A percentile compares a stretch with the other conserved stretches of the same genome.
Conservation (phyloP, 2,888 invertebrate genomes). For the Sclerodermus sp. region DNA sequence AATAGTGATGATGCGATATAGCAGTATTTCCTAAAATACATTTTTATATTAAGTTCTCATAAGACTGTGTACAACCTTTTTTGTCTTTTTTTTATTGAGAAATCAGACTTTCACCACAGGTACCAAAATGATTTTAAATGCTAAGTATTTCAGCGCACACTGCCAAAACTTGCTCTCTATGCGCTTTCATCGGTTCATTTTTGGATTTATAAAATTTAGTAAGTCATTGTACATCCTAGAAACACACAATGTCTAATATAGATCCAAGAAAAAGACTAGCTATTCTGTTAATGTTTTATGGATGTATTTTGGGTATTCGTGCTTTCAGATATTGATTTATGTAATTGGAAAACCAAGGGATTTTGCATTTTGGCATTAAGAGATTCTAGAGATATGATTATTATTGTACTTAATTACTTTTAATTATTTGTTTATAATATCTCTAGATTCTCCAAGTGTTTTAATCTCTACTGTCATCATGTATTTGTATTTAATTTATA, state of each 20-base stretch:
- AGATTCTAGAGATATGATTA: too few relatives aligned
- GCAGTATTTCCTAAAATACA: constrained; percentile 24
- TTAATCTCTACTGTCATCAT: constrained; percentile 35
- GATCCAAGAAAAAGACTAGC: too few relatives aligned
- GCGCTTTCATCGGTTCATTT: constrained; percentile 16
- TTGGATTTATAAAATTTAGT: background rate
- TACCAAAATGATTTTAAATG: constrained; percentile 6
- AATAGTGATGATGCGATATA: background rate
- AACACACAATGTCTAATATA: too few relatives aligned
- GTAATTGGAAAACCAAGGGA: too few relatives aligned
- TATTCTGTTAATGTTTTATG: too few relatives aligned
- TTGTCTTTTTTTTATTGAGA: constrained; percentile 14
- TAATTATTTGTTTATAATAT: constrained; percentile 22
- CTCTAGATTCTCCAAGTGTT: too few relatives aligned
- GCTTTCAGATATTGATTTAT: too few relatives aligned
- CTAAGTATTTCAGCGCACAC: constrained; percentile 36
- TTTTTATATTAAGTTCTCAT: constrained; percentile 21
- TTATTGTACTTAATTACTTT: constrained; percentile 26
- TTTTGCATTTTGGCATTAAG: too few relatives aligned
- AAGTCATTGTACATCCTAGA: too few relatives aligned
- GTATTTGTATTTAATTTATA: constrained; percentile 48
- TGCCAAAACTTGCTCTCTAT: constrained; percentile 40
- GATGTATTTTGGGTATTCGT: too few relatives aligned
- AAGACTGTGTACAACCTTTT: constrained; percentile 26
- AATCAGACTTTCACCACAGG: constrained; percentile 1